Conservation (phyloP, 2,113 vertebrate genomes). For the Capreolus pygargus region DNA sequence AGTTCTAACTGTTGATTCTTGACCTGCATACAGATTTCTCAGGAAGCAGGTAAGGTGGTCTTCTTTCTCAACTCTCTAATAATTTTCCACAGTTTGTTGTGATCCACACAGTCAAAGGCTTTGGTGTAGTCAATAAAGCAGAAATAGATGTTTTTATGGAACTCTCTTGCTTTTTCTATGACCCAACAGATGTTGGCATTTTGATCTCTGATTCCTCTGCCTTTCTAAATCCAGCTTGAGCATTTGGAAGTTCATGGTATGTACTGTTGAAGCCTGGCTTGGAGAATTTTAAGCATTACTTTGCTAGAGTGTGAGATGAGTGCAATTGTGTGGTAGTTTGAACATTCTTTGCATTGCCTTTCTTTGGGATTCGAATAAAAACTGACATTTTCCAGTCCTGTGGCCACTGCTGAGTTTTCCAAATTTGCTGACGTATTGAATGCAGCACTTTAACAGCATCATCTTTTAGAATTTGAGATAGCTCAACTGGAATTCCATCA, state of each 20-base stretch:
- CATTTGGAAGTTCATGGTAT: background rate
- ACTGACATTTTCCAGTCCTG: background rate
- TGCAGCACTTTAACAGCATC: background rate
- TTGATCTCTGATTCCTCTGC: background rate
- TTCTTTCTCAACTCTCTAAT: background rate
- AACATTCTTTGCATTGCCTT: background rate
- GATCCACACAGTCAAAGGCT: background rate
- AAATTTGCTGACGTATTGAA: background rate
- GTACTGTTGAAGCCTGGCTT: background rate
- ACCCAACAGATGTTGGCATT: background rate
- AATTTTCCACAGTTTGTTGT: background rate
- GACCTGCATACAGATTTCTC: background rate
- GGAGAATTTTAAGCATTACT: background rate
- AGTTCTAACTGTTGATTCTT: background rate
- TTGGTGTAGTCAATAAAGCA: background rate
- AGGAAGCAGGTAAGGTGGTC: background rate
- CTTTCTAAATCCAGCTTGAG: background rate
- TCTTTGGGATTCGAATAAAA: background rate
- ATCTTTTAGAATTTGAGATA: background rate
- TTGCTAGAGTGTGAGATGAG: background rate
- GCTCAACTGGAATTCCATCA: background rate
- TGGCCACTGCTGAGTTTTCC: background rate
- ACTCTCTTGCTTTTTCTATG: background rate
- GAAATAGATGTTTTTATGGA: background rate
- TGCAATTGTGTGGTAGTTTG: fast-evolving